Evolutionary conservation across 2,888 invertebrate genomes (phyloP).

Genomic region (Nebria brevicollis): DNA sequence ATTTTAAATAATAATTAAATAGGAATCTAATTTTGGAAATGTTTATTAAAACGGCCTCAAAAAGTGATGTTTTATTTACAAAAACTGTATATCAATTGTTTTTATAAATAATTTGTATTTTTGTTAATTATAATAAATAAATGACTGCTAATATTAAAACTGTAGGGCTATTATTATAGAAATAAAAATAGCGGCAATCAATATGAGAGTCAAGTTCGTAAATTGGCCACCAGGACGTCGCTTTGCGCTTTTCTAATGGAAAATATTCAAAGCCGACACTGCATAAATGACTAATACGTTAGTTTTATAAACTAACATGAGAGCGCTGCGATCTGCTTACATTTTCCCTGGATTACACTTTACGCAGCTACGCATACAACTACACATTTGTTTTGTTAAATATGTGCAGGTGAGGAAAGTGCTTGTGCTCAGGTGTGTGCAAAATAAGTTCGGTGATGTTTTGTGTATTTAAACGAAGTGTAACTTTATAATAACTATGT

Average conservation of each 20-base stretch:
- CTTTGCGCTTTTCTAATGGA: neutral
- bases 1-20: neutral
- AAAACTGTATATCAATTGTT: conserved; percentile 1
- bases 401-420: conserved; percentile 5
- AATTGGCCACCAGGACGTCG: neutral
- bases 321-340: neutral
- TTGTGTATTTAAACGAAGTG: conserved; percentile 32
- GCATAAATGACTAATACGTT: neutral
- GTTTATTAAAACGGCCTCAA: conserved; percentile 1
- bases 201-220: neutral
- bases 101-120: neutral
- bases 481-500: conserved; percentile 34
- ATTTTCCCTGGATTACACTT: neutral
- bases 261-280: neutral
- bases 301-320: conserved; percentile 28
- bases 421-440: conserved; percentile 25
- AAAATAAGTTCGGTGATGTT: conserved; percentile 36
- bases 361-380: conserved; percentile 18
- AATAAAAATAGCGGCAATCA: neutral
- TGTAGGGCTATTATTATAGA: neutral
- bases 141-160: conserved; percentile 1
- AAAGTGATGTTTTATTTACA: neutral
- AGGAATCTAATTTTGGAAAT: neutral
- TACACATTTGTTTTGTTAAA: neutral
- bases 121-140: neutral